Percentiles rank a stretch among this genome's conserved stretches.
phyloP scores from a whole-genome alignment of 2,888 invertebrate genomes.

The Omphaloscelis lunosa region DNA sequence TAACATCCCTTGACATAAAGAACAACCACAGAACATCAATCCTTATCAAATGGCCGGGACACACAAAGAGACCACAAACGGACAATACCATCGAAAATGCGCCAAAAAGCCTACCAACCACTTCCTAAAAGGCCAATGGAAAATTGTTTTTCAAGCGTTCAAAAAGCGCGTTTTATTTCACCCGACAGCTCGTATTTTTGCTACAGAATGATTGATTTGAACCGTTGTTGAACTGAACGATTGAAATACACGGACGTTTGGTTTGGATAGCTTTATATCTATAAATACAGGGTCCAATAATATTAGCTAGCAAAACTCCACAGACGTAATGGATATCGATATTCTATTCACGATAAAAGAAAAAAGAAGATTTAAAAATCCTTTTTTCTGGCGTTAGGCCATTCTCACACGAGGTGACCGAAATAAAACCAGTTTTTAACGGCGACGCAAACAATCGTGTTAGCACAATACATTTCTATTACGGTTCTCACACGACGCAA shows the following conservation, averaged over 20 bases:
- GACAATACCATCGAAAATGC: constrained; percentile 44
- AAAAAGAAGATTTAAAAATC: no score
- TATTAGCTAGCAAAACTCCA: no score
- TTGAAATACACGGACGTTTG: constrained; percentile 50
- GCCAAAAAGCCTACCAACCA: constrained; percentile 40
- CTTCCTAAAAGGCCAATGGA: constrained; percentile 58
- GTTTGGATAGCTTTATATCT: not conserved
- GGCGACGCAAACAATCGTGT: no score
- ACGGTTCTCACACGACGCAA: no score
- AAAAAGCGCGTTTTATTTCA: constrained; percentile 59
- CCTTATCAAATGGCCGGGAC: constrained; percentile 37
- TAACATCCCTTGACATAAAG: constrained; percentile 22
- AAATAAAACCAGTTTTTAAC: no score
- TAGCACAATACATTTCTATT: no score
- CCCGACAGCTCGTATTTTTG: constrained; percentile 68
- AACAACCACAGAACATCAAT: constrained; percentile 36
- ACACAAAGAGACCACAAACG: constrained; percentile 43
- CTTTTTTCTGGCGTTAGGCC: no score
- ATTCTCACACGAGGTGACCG: no score
- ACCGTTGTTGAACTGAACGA: constrained; percentile 64
- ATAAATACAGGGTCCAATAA: no score
- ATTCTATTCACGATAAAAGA: no score
- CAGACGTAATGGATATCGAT: no score
- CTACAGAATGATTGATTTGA: constrained; percentile 77
- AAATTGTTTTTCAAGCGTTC: constrained; percentile 75